Evolutionary conservation across 2,797 vertebrate genomes (phyloP).

Genomic region (Brachyalestes nurse): DNA sequence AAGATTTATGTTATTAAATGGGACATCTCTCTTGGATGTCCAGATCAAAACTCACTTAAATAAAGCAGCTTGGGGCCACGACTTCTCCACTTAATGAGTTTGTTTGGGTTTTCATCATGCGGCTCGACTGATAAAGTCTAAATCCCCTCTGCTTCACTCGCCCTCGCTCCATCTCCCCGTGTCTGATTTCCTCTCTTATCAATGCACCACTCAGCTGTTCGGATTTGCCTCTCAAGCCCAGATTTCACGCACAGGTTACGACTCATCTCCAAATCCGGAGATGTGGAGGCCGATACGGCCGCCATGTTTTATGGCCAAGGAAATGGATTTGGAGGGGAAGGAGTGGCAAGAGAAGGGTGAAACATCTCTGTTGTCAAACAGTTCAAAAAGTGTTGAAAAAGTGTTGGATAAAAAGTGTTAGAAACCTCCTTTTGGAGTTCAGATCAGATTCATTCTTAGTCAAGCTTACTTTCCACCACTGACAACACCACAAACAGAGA

Average conservation of each 20-base stretch:
- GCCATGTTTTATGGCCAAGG: not conserved
- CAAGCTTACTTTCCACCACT: not conserved
- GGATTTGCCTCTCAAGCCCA: slow-evolving; percentile 40
- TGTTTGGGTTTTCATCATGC: slow-evolving; percentile 43
- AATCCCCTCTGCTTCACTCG: slow-evolving; percentile 28
- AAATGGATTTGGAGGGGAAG: slow-evolving; percentile 2
- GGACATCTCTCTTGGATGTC: not conserved
- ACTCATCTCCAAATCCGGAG: slow-evolving; percentile 39
- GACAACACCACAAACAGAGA: not conserved
- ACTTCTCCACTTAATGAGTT: slow-evolving; percentile 27
- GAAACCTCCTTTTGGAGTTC: not conserved
- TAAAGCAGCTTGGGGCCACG: not conserved
- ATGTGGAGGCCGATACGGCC: slow-evolving; percentile 23
- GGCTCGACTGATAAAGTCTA: not conserved
- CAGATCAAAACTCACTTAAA: slow-evolving; percentile 14
- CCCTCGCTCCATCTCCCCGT: slow-evolving; percentile 24
- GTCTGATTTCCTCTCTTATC: slow-evolving; percentile 40
- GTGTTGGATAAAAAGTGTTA: not conserved
- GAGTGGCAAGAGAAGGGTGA: not conserved
- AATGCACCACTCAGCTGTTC: slow-evolving; percentile 4
- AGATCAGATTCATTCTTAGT: not conserved
- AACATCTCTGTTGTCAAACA: slow-evolving; percentile 6
- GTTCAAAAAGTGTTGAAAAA: too few relatives aligned
- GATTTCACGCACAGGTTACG: slow-evolving; percentile 31
- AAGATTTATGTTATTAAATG: not conserved